Base-by-base conservation (phyloP, 2,797 vertebrate genomes). In the Rhyacichthys aspro region DNA sequence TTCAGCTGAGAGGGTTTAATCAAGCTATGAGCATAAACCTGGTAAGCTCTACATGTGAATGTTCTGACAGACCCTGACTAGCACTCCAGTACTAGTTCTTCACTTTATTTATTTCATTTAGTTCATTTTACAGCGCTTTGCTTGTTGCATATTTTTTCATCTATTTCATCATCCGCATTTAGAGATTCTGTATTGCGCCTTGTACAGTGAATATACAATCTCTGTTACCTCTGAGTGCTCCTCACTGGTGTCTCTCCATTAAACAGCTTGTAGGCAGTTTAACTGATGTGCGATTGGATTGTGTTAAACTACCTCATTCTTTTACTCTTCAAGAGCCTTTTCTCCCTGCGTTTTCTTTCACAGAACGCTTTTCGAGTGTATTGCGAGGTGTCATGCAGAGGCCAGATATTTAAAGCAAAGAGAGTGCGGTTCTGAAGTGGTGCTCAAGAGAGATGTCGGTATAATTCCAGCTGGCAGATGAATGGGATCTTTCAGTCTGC, bases 371-470 rank as follows among this genome's bases (percentile, higher is more conserved):
- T 75, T 80, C 10, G 62, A 56, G 48, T 44, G 41, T 82, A 77
- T 86, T 85, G 78, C 76, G 43, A 55, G 79, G 89, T 90, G 89
- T 91, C 90, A 92, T 63, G 70, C 65, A 83, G 89, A 87, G 92
- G 90, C 86, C 91, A 91, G 87, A 88, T 91, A 90, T 91, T 90
- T 91, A 87, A 91, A 92, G 89, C 85, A 85, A 88, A 90, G 86
- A 83, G 72, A 84, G 82, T 12, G 44, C 63, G 79, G 85, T 87
- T 92, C 82, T 92, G 90, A 92, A 91, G 89, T 74, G 82, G 78
- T 59, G 71, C 88, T 91, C 86, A 61, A 87, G 89, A 93, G 89
- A 92, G 87, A 86, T 85, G 82, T 86, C 83, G 86, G 87, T 86
- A 90, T 92, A 92, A 92, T 90, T 92, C 87, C 83, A 83, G 56